Percentiles rank a stretch among this genome's conserved stretches.
Conservation (phyloP, 2,888 invertebrate genomes). For the Meghimatium bilineatum region DNA sequence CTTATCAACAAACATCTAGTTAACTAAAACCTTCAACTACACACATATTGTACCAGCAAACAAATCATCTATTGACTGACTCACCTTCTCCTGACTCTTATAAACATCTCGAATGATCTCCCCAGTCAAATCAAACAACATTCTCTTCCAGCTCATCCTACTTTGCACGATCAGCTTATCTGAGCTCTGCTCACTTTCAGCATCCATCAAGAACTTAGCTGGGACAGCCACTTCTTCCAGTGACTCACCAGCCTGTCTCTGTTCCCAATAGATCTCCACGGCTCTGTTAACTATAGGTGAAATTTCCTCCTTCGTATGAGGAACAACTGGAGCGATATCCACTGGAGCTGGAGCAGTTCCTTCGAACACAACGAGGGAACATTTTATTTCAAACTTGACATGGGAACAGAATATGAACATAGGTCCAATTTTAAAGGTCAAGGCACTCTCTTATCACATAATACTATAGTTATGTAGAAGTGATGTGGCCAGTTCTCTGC, state of each 20-base stretch:
- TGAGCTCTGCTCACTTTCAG: conserved; percentile 6
- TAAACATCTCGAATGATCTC: conserved; percentile 75
- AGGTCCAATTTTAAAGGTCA: too few species aligned
- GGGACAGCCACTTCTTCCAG: conserved; percentile 64
- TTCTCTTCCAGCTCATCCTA: conserved; percentile 69
- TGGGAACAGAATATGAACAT: too few species aligned
- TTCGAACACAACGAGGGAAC: not conserved
- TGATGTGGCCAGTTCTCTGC: too few species aligned
- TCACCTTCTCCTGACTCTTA: conserved; percentile 64
- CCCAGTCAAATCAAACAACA: conserved; percentile 75
- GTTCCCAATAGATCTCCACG: conserved; percentile 72
- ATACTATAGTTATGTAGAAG: too few species aligned
- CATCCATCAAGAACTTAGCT: conserved; percentile 56
- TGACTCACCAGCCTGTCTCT: conserved; percentile 67
- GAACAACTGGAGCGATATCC: conserved; percentile 58
- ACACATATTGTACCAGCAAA: not conserved
- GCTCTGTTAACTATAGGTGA: conserved; percentile 62
- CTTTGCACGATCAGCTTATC: conserved; percentile 55
- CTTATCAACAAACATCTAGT: not conserved
- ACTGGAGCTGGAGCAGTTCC: not conserved
- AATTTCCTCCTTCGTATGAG: conserved; percentile 70
- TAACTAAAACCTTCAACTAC: not conserved
- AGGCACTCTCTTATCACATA: too few species aligned
- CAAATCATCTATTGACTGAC: not conserved
- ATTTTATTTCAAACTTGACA: too few species aligned